Percentiles rank a stretch among this genome's conserved stretches.
These are phyloP conservation scores for Lymantria monacha DNA, from an alignment of 2,888 invertebrate genomes.

Conservation along the genomic window DNA sequence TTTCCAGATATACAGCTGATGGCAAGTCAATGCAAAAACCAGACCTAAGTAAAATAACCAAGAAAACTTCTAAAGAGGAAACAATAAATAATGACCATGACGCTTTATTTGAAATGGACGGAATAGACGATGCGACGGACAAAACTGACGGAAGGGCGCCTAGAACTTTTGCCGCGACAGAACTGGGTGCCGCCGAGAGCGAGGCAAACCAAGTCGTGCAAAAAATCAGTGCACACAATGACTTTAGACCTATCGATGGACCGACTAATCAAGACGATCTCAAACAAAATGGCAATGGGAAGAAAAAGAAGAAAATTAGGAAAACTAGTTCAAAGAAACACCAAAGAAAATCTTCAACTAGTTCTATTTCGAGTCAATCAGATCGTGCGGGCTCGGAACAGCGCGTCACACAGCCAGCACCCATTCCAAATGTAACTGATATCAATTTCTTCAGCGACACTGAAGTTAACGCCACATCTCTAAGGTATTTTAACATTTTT, in stretches of 20 bases:
- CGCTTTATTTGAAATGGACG: conserved; percentile 86
- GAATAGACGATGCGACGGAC: conserved; percentile 80
- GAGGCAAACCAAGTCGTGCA: conserved; percentile 80
- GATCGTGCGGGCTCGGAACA: conserved; percentile 76
- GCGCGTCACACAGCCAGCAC: conserved; percentile 55
- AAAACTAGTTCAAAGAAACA: conserved; percentile 91
- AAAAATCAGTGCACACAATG: conserved; percentile 84
- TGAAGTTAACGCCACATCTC: conserved; percentile 87
- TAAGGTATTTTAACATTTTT: conserved; percentile 70
- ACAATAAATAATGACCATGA: conserved; percentile 73
- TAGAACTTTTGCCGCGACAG: conserved; percentile 80
- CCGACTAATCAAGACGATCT: conserved; percentile 63
- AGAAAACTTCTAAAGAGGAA: conserved; percentile 61
- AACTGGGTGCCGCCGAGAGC: conserved; percentile 69
- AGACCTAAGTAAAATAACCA: conserved; percentile 78
- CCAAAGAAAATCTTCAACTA: conserved; percentile 86
- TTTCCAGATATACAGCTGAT: conserved; percentile 81
- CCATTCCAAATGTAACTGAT: conserved; percentile 60
- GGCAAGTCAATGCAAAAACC: conserved; percentile 81
- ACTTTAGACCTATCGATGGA: conserved; percentile 83
- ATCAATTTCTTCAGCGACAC: conserved; percentile 95
- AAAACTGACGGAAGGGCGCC: conserved; percentile 76
- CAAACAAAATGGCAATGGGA: conserved; percentile 81
- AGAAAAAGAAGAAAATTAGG: conserved; percentile 90
- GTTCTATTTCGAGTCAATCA: conserved; percentile 77